Conservation (phyloP, 2,888 invertebrate species). For the Esperia sulphurella region DNA sequence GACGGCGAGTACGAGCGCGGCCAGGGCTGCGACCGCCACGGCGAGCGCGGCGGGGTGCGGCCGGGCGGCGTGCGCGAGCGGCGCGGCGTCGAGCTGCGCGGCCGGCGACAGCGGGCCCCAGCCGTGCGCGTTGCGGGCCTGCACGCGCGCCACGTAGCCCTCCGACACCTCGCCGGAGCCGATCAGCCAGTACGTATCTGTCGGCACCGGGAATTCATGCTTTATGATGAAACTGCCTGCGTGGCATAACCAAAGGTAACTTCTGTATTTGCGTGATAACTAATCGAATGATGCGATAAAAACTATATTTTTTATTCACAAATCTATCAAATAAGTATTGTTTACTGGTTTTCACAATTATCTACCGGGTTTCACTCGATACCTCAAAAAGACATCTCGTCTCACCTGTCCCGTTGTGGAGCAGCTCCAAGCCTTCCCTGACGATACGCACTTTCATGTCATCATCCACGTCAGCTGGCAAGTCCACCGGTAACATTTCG, state of each 20-base stretch:
- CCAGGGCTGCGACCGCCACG: conserved; percentile 78
- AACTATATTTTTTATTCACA: too few relatives aligned
- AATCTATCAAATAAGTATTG: too few relatives aligned
- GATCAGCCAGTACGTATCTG: conserved; percentile 90
- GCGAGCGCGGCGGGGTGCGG: conserved; percentile 80
- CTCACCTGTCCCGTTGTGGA: conserved; percentile 88
- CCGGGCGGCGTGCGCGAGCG: conserved; percentile 47
- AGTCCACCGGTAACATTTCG: conserved; percentile 39
- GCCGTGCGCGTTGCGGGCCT: conserved; percentile 89
- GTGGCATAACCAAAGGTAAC: too few relatives aligned
- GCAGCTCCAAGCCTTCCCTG: conserved; percentile 77
- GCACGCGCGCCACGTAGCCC: conserved; percentile 86
- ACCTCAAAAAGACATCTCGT: conserved; percentile 9
- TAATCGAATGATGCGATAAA: too few relatives aligned
- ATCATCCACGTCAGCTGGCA: conserved; percentile 54
- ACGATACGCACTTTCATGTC: conserved; percentile 53
- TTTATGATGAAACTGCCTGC: too few relatives aligned
- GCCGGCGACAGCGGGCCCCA: conserved; percentile 88
- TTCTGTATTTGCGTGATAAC: too few relatives aligned
- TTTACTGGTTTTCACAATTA: too few relatives aligned
- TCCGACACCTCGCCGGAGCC: conserved; percentile 81
- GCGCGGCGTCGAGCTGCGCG: conserved; percentile 70
- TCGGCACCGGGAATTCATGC: neutral
- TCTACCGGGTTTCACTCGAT: too few relatives aligned
- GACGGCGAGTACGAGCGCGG: conserved; percentile 49